Conservation (phyloP, 1,140 invertebrate genomes). For the Papilio xuthus region DNA sequence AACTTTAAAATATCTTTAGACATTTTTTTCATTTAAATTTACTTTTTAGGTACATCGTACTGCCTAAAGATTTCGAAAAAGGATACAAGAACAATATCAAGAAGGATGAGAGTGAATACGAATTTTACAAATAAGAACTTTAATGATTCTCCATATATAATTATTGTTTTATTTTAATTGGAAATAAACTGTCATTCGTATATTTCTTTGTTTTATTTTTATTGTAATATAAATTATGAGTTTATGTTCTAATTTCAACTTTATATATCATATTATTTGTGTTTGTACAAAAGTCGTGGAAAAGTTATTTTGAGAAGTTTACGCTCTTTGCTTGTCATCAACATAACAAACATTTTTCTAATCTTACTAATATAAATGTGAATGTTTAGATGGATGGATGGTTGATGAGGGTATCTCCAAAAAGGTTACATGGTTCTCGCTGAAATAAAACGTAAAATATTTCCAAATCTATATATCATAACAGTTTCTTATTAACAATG, state of each 20-base stretch:
- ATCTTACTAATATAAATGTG: too few relatives aligned
- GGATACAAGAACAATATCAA: constrained; percentile 99
- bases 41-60: constrained; percentile 92
- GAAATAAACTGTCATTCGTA: constrained; percentile 24
- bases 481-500: constrained; percentile 78
- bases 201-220: neutral
- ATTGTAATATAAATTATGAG: neutral
- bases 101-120: constrained; percentile 99
- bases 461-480: constrained; percentile 77
- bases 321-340: too few relatives aligned
- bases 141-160: neutral
- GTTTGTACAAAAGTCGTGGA: too few relatives aligned
- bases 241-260: neutral
- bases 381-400: too few relatives aligned
- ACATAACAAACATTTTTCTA: too few relatives aligned
- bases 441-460: constrained; percentile 41
- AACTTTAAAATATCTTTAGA: neutral
- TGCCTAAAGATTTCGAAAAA: constrained; percentile 99
- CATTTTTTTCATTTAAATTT: constrained; percentile 29
- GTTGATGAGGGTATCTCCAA: too few relatives aligned
- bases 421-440: neutral
- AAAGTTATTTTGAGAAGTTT: too few relatives aligned
- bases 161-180: constrained; percentile 27
- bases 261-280: too few relatives aligned
- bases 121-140: constrained; percentile 97